Percentiles rank a stretch among this genome's conserved stretches.
Evolutionary conservation across 1,140 invertebrate species (phyloP).

Genomic region (Prorops nasuta): DNA sequence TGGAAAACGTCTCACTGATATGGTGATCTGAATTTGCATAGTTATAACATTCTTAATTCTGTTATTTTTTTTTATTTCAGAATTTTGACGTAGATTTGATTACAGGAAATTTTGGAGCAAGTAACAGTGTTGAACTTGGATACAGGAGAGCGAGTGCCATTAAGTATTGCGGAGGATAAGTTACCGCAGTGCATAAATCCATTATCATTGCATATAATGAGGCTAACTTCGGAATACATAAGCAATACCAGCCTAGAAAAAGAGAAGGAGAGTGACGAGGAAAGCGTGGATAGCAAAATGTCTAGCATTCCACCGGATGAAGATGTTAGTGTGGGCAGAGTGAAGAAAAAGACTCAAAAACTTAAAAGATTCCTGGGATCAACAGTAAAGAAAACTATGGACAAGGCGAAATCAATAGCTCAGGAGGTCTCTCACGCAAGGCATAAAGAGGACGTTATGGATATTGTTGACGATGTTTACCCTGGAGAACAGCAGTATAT

Average conservation of each 20-base stretch:
- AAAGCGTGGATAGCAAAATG: conserved; percentile 77
- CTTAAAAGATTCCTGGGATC: conserved; percentile 83
- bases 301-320: conserved; percentile 62
- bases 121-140: conserved; percentile 91
- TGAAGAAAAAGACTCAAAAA: conserved; percentile 58
- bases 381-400: conserved; percentile 84
- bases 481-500: conserved; percentile 77
- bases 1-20: conserved; percentile 79
- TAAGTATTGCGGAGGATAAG: conserved; percentile 88
- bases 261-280: conserved; percentile 79
- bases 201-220: conserved; percentile 91
- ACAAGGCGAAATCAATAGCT: conserved; percentile 86
- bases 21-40: conserved; percentile 52
- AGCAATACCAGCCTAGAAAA: conserved; percentile 74
- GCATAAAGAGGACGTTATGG: conserved; percentile 81
- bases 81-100: no score
- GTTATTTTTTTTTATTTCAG: background rate
- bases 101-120: conserved; percentile 86
- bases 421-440: conserved; percentile 81
- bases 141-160: conserved; percentile 84
- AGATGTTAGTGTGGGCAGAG: conserved; percentile 51
- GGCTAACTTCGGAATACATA: conserved; percentile 85
- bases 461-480: conserved; percentile 77
- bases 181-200: conserved; percentile 85
- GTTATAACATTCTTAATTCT: background rate